phyloP scores from a whole-genome alignment of 2,888 invertebrate species.

The Synergus gifuensis region DNA sequence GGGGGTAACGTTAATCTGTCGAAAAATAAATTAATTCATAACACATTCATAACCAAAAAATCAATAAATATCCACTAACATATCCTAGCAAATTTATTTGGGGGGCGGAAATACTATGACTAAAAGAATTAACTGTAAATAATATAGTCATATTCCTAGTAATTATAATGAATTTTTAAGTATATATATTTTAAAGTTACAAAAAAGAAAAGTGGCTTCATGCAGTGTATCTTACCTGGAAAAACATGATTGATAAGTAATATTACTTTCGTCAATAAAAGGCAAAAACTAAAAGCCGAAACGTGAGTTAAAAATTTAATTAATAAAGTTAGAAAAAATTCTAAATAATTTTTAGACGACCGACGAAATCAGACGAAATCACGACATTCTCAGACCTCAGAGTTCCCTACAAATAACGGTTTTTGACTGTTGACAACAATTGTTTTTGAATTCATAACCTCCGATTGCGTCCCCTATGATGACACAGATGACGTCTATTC shows the following conservation, averaged over 20 bases:
- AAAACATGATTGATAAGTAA: constrained; percentile 21
- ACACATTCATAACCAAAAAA: background rate
- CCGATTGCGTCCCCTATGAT: constrained; percentile 13
- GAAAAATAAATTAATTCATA: background rate
- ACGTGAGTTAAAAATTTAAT: background rate
- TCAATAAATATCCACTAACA: background rate
- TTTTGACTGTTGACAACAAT: constrained; percentile 18
- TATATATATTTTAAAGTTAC: background rate
- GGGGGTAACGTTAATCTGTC: constrained; percentile 26
- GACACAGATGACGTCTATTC: constrained; percentile 44
- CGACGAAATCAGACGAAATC: background rate
- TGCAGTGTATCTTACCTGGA: constrained; percentile 6
- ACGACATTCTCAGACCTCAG: background rate
- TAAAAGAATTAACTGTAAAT: background rate
- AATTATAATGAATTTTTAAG: background rate
- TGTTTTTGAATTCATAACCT: constrained; percentile 31
- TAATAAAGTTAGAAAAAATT: background rate
- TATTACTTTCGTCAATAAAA: background rate
- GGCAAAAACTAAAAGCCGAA: background rate
- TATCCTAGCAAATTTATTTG: background rate
- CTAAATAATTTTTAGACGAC: background rate
- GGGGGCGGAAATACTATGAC: background rate
- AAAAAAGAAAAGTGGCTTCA: background rate
- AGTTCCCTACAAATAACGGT: constrained; percentile 30
- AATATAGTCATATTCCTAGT: background rate